Evolutionary conservation across 1,140 invertebrate species (phyloP).

Genomic region (Platyura marginata): DNA sequence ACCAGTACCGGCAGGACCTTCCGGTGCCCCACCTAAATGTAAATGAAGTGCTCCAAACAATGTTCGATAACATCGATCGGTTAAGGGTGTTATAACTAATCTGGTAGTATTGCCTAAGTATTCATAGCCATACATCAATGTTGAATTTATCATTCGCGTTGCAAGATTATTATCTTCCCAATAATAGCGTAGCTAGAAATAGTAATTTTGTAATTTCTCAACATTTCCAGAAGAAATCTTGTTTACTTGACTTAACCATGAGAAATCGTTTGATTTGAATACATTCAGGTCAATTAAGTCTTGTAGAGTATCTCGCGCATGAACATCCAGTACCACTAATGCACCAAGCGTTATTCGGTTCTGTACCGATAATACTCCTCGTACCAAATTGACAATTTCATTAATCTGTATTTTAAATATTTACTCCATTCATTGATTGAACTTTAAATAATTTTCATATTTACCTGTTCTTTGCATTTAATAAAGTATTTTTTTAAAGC

Average conservation of each 20-base stretch:
- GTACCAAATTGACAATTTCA: constrained; percentile 70
- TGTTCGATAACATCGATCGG: constrained; percentile 84
- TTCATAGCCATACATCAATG: constrained; percentile 83
- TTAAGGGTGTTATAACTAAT: constrained; percentile 78
- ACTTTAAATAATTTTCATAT: no score
- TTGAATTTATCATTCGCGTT: constrained; percentile 84
- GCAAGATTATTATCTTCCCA: constrained; percentile 65
- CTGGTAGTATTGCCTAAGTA: constrained; percentile 82
- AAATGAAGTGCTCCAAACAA: constrained; percentile 80
- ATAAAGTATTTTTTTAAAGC: no score
- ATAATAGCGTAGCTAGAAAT: constrained; percentile 64
- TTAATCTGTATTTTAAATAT: no score
- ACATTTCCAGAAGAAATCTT: background rate
- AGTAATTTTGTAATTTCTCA: background rate
- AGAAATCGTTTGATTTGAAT: constrained; percentile 57
- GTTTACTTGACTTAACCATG: constrained; percentile 68
- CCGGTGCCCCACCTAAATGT: constrained; percentile 70
- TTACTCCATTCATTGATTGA: no score
- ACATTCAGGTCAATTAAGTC: constrained; percentile 51
- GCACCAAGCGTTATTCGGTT: constrained; percentile 81
- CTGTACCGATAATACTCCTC: constrained; percentile 69
- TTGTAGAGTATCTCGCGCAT: constrained; percentile 71
- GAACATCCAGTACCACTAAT: constrained; percentile 81
- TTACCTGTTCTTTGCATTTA: no score
- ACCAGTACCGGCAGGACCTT: constrained; percentile 88